Evolutionary conservation across 2,888 invertebrate species (phyloP).

Genomic region (Cerceris rybyensis): DNA sequence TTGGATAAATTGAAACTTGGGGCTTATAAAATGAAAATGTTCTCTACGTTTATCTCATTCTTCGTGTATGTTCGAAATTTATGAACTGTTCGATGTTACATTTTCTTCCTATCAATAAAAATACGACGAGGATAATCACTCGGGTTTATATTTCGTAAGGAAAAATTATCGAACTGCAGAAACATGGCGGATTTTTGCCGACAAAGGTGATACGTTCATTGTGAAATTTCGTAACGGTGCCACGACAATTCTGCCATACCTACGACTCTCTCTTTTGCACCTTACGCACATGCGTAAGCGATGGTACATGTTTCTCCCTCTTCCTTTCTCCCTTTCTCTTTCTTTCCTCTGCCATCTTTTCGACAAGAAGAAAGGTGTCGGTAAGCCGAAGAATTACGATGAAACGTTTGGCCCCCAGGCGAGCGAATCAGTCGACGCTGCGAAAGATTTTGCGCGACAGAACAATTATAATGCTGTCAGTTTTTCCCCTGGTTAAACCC

Average conservation of each 20-base stretch:
- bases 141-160: slow-evolving; percentile 8
- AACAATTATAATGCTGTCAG: slow-evolving; percentile 22
- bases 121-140: background rate
- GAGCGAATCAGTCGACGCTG: slow-evolving; percentile 1
- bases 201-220: slow-evolving; percentile 44
- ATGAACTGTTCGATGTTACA: background rate
- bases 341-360: background rate
- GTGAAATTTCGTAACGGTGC: slow-evolving; percentile 42
- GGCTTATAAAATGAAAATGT: too few species aligned
- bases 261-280: slow-evolving; percentile 24
- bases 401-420: slow-evolving; percentile 20
- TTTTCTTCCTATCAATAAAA: background rate
- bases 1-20: too few species aligned
- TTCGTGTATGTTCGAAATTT: background rate
- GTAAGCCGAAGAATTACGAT: slow-evolving; percentile 38
- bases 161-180: slow-evolving; percentile 40
- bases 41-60: too few species aligned
- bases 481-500: background rate
- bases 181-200: slow-evolving; percentile 35
- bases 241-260: slow-evolving; percentile 27
- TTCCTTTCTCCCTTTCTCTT: background rate
- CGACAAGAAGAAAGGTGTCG: slow-evolving; percentile 19
- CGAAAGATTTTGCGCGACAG: slow-evolving; percentile 5
- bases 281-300: slow-evolving; percentile 1
- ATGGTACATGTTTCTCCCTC: background rate